phyloP scores from a whole-genome alignment of 64 coral and sea anemone species.

The Trachythela sp. region DNA sequence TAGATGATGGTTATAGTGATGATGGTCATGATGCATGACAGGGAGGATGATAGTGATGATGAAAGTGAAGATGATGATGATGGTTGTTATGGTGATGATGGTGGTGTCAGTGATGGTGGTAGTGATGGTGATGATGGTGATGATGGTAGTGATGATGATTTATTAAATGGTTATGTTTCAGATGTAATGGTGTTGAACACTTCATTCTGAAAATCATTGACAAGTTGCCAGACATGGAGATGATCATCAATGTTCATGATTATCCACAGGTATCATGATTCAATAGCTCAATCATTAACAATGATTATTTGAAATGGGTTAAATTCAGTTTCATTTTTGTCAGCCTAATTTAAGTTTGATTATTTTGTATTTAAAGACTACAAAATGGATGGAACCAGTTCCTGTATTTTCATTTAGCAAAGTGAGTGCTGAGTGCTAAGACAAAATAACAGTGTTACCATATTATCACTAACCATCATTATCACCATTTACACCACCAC shows the following conservation, averaged over 20 bases:
- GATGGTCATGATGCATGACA: too few species aligned
- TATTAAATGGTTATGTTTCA: not conserved
- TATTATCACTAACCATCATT: too few species aligned
- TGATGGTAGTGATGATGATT: too few species aligned
- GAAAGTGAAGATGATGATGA: too few species aligned
- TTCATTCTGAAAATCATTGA: constrained; percentile 91
- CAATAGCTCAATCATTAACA: too few species aligned
- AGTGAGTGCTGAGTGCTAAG: constrained; percentile 38
- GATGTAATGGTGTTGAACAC: constrained; percentile 95
- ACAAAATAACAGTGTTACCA: too few species aligned
- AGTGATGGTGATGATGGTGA: too few species aligned
- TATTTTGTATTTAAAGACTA: constrained; percentile 9
- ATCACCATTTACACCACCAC: too few species aligned
- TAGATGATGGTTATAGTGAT: too few species aligned
- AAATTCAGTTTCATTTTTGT: not conserved
- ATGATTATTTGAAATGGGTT: not conserved
- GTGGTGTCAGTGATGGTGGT: too few species aligned
- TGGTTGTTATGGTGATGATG: too few species aligned
- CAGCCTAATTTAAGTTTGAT: not conserved
- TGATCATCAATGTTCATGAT: constrained; percentile 83
- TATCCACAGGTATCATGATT: constrained; percentile 72
- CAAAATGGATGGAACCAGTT: constrained; percentile 49
- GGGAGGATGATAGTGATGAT: too few species aligned
- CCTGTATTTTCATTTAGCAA: constrained; percentile 98
- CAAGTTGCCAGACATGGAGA: constrained; percentile 96